Percentiles rank a stretch among this genome's conserved stretches.
Conservation (phyloP, 2,888 invertebrate species). For the Amphipoea lucens region DNA sequence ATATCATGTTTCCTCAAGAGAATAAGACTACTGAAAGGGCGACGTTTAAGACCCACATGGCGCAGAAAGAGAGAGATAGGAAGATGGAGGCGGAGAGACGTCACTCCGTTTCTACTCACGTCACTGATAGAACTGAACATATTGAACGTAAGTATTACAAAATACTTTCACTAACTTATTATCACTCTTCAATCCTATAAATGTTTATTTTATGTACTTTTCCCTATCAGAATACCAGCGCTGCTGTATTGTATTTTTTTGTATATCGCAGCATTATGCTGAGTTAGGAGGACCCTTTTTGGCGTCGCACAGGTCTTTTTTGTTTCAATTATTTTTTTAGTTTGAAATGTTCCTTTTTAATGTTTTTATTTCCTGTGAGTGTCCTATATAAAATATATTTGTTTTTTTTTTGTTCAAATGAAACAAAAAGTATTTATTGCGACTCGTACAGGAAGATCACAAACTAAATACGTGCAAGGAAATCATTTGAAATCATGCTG, state of each 20-base stretch:
- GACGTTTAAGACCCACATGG: conserved; percentile 94
- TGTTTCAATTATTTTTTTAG: not conserved
- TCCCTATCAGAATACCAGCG: not conserved
- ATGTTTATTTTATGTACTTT: not conserved
- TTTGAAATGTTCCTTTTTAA: not conserved
- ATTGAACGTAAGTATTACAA: conserved; percentile 84
- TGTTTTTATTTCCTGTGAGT: not conserved
- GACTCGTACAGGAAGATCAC: too few relatives aligned
- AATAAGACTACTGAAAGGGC: conserved; percentile 88
- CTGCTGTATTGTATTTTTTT: not conserved
- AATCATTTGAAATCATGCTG: too few relatives aligned
- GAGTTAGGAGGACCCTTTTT: too few relatives aligned
- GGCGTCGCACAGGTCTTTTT: not conserved
- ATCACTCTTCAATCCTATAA: not conserved
- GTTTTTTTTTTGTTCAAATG: not conserved
- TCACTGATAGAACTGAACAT: conserved; percentile 92
- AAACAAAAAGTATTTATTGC: too few relatives aligned
- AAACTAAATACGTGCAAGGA: too few relatives aligned
- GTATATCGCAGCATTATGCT: not conserved
- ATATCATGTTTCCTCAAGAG: conserved; percentile 80
- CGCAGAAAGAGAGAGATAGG: conserved; percentile 91
- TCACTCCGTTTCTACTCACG: conserved; percentile 93
- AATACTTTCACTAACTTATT: not conserved
- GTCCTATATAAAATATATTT: not conserved
- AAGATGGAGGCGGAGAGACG: conserved; percentile 93